Conservation (phyloP, 2,113 vertebrate species). For the Buteo buteo region DNA sequence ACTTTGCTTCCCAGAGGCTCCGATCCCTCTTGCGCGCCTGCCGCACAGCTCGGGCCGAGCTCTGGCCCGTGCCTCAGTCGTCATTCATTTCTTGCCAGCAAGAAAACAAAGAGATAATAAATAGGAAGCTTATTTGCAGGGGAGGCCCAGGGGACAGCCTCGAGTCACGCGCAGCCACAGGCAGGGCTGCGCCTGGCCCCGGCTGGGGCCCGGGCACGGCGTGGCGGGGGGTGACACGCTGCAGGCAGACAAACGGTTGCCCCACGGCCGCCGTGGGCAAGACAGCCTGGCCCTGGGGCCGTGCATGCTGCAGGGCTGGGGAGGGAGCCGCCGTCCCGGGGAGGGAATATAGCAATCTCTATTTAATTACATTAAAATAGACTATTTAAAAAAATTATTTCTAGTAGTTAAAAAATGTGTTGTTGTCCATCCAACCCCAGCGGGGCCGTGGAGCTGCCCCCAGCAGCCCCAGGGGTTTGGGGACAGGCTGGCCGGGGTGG, state of each 20-base stretch:
- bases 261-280: background rate
- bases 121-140: conserved; percentile 23
- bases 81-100: conserved; percentile 69
- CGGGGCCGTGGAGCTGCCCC: background rate
- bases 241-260: background rate
- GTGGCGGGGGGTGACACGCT: background rate
- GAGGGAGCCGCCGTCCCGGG: background rate
- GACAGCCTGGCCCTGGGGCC: background rate
- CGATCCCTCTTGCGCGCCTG: background rate
- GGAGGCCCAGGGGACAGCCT: background rate
- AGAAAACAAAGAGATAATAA: conserved; percentile 69
- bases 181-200: background rate
- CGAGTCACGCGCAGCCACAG: background rate
- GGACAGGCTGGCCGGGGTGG: accelerated
- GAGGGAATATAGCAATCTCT: conserved; percentile 38
- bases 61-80: background rate
- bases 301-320: background rate
- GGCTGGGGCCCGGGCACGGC: accelerated
- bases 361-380: conserved; percentile 64
- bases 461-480: background rate
- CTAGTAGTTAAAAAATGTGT: conserved; percentile 21
- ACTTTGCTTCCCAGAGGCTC: conserved; percentile 9
- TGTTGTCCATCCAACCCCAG: accelerated
- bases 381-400: conserved; percentile 65
- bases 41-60: background rate